Conservation (phyloP, 2,797 vertebrate genomes). For the Danio aesculapii region DNA sequence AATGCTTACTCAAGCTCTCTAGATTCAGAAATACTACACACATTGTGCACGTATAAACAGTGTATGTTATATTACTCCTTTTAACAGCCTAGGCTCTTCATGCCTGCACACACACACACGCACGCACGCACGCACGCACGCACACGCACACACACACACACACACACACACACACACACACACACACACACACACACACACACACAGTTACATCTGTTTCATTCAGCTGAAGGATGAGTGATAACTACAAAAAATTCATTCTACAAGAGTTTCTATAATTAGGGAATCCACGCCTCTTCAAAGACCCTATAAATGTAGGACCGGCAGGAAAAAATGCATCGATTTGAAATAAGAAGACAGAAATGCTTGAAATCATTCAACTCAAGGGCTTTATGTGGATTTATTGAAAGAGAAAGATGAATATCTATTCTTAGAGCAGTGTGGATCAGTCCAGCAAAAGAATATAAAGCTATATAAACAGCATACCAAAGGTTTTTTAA, state of each 20-base stretch:
- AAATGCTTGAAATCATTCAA: constrained; percentile 20
- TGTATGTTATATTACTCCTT: not conserved
- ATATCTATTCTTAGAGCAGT: constrained; percentile 38
- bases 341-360: constrained; percentile 27
- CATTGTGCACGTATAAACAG: constrained; percentile 11
- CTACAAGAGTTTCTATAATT: constrained; percentile 48
- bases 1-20: constrained; percentile 31
- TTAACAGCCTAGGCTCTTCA: constrained; percentile 18
- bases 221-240: constrained; percentile 39
- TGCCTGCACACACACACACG: constrained; percentile 11
- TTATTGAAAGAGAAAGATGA: constrained; percentile 36
- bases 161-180: constrained; percentile 12
- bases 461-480: constrained; percentile 6
- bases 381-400: constrained; percentile 22
- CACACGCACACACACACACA: constrained; percentile 17
- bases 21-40: constrained; percentile 26
- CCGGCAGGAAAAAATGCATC: constrained; percentile 33
- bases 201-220: constrained; percentile 30
- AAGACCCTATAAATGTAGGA: not conserved
- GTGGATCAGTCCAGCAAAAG: constrained; percentile 36
- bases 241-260: constrained; percentile 45
- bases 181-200: constrained; percentile 13
- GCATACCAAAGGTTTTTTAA: not conserved
- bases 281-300: constrained; percentile 31
- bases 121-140: constrained; percentile 6